phyloP scores from a whole-genome alignment of 1,140 invertebrate genomes.

The Phenacoccus solenopsis region DNA sequence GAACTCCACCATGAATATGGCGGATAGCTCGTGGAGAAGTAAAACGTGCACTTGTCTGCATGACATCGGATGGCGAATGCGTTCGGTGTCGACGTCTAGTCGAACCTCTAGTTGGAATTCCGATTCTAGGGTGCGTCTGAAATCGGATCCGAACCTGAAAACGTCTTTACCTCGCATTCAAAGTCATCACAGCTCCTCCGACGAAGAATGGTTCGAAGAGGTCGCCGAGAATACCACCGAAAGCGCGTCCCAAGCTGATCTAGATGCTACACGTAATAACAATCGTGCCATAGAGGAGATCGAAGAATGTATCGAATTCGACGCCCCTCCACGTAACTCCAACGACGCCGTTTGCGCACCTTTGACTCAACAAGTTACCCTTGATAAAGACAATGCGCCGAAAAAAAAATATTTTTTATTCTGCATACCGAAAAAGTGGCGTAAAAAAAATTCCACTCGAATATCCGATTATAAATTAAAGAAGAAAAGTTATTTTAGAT shows the following conservation, averaged over 20 bases:
- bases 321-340: neutral
- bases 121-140: constrained; percentile 24
- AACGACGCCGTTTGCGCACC: neutral
- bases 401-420: constrained; percentile 6
- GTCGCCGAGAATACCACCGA: constrained; percentile 23
- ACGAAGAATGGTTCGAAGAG: constrained; percentile 35
- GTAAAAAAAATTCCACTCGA: neutral
- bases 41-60: neutral
- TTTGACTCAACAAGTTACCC: neutral
- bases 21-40: neutral
- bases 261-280: neutral
- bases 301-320: constrained; percentile 12
- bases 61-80: neutral
- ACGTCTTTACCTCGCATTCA: constrained; percentile 28
- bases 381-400: neutral
- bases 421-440: neutral
- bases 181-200: constrained; percentile 33
- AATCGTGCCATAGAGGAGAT: neutral
- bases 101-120: neutral
- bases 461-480: neutral
- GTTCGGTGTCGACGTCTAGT: neutral
- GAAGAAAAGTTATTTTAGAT: neutral
- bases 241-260: neutral
- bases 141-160: constrained; percentile 26
- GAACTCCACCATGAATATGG: neutral